Evolutionary conservation across 1,140 invertebrate species (phyloP).

Genomic region (Grapholita molesta): DNA sequence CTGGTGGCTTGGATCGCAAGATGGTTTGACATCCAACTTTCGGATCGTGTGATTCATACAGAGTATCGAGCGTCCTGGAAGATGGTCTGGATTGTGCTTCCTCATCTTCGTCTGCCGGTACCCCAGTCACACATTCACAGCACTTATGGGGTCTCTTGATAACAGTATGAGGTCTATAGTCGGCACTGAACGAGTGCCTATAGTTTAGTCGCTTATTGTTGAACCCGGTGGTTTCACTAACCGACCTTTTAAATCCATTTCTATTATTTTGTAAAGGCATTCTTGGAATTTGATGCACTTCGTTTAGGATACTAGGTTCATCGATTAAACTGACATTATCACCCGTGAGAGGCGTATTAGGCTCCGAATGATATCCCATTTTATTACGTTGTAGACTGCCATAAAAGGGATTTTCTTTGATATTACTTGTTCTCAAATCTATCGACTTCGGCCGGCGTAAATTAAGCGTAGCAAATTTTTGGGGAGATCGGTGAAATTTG

Average conservation of each 20-base stretch:
- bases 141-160: conserved; percentile 71
- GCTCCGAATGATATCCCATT: conserved; percentile 74
- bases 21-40: conserved; percentile 82
- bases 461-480: conserved; percentile 74
- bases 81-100: conserved; percentile 33
- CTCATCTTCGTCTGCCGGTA: conserved; percentile 52
- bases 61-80: conserved; percentile 66
- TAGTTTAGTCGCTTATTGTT: conserved; percentile 66
- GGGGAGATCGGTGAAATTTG: conserved; percentile 72
- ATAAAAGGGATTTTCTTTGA: conserved; percentile 63
- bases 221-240: conserved; percentile 73
- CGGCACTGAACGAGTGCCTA: conserved; percentile 73
- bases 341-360: conserved; percentile 64
- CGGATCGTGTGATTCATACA: conserved; percentile 78
- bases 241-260: conserved; percentile 67
- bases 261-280: conserved; percentile 66
- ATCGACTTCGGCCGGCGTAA: conserved; percentile 73
- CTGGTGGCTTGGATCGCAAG: conserved; percentile 80
- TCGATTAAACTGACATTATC: conserved; percentile 50
- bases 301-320: conserved; percentile 47
- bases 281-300: conserved; percentile 64
- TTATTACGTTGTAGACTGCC: conserved; percentile 69
- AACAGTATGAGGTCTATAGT: conserved; percentile 55
- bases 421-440: conserved; percentile 56
- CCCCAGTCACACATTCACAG: conserved; percentile 74